These are phyloP conservation scores for Diplodus puntazzo DNA, from an alignment of 2,797 vertebrate genomes.

Conservation along the genomic window DNA sequence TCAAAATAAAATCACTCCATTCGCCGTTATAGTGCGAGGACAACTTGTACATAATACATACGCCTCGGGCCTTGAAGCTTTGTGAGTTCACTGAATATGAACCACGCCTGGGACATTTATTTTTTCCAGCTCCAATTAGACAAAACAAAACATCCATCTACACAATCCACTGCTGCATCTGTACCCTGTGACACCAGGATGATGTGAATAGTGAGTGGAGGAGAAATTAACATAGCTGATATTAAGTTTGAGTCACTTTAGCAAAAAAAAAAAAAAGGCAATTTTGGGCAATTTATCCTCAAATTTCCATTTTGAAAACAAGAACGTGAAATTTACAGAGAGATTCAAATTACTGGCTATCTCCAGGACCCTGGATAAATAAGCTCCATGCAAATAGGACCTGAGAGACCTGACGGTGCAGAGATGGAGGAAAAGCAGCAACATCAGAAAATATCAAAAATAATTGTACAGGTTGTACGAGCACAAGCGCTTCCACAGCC, in stretches of 20 bases:
- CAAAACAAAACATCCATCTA: not conserved
- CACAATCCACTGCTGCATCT: not conserved
- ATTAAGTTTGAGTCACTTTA: conserved; percentile 5
- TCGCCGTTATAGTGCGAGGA: conserved; percentile 1
- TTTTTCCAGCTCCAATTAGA: not conserved
- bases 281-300: not conserved
- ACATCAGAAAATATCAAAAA: conserved; percentile 10
- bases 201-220: not conserved
- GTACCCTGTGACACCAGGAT: not conserved
- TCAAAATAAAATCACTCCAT: conserved; percentile 18
- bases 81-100: not conserved
- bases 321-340: not conserved
- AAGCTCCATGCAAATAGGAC: not conserved
- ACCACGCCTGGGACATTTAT: not conserved
- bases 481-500: not conserved
- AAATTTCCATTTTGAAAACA: not conserved
- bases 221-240: not conserved
- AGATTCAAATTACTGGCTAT: not conserved
- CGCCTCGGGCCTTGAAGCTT: not conserved
- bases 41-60: conserved; percentile 1
- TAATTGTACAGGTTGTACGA: conserved; percentile 2
- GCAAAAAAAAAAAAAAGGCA: not conserved
- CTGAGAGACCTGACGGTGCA: not conserved
- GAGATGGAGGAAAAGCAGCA: not conserved
- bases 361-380: not conserved